These are phyloP conservation scores for Alloplasta piceator DNA, from an alignment of 2,888 invertebrate genomes.

Conservation along the genomic window DNA sequence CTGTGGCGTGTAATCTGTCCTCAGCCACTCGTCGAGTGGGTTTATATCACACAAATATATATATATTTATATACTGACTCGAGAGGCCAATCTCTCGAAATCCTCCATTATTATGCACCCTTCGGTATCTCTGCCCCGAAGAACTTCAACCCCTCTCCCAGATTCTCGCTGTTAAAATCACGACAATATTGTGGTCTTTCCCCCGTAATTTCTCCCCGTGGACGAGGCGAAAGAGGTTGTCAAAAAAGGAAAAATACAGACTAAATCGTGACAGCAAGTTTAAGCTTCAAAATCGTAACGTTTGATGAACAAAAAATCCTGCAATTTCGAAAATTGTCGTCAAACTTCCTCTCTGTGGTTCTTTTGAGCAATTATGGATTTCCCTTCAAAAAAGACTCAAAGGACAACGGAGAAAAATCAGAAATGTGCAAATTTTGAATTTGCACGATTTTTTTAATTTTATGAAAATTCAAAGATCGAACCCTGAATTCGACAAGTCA, in stretches of 20 bases:
- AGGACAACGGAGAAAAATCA: too few species aligned
- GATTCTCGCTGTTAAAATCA: constrained; percentile 72
- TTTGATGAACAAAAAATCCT: constrained; percentile 1
- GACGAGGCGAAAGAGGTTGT: too few species aligned
- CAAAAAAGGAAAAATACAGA: constrained; percentile 24
- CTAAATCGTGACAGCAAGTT: constrained; percentile 11
- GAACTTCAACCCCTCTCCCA: constrained; percentile 53
- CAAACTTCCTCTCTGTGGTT: too few species aligned
- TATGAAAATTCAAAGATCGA: too few species aligned
- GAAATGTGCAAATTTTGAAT: too few species aligned
- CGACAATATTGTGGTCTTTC: constrained; percentile 76
- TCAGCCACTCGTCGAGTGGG: constrained; percentile 76
- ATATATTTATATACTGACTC: constrained; percentile 55
- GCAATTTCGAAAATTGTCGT: too few species aligned
- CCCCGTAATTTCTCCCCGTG: constrained; percentile 34
- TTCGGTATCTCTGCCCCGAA: constrained; percentile 67
- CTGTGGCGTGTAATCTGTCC: constrained; percentile 82
- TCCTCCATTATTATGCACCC: constrained; percentile 82
- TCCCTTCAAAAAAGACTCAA: too few species aligned
- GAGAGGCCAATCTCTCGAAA: constrained; percentile 78
- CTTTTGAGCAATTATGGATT: too few species aligned
- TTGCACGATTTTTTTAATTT: too few species aligned
- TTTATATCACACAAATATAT: constrained; percentile 20
- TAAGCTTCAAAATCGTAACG: background rate
- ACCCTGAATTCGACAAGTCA: too few species aligned